A percentile compares a stretch with the other conserved stretches of the same genome.
phyloP scores from a whole-genome alignment of 2,113 vertebrate genomes.

The Gallinago media region DNA sequence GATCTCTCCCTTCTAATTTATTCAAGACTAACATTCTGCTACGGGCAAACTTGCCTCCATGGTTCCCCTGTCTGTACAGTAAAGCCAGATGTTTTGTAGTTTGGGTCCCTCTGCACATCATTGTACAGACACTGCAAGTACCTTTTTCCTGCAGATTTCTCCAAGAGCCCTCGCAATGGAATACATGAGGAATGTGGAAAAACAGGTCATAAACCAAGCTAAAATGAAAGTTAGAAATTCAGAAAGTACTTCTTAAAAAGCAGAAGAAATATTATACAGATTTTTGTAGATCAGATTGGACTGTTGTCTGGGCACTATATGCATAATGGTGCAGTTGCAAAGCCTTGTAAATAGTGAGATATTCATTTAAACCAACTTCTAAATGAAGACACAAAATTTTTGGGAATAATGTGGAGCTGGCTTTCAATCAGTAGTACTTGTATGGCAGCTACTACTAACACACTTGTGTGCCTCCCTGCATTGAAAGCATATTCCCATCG shows the following conservation, averaged over 20 bases:
- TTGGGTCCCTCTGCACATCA: conserved; percentile 54
- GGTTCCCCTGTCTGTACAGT: conserved; percentile 35
- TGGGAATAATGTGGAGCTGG: not conserved
- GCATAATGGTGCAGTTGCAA: not conserved
- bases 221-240: conserved; percentile 37
- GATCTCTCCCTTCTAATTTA: conserved; percentile 65
- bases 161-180: conserved; percentile 31
- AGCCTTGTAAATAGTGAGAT: not conserved
- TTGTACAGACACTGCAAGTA: conserved; percentile 45
- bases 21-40: conserved; percentile 69
- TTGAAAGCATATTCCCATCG: not conserved
- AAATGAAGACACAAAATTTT: conserved; percentile 1
- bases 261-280: not conserved
- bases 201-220: conserved; percentile 28
- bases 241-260: conserved; percentile 10
- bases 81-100: conserved; percentile 69
- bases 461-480: not conserved
- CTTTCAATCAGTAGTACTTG: not conserved
- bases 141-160: conserved; percentile 41
- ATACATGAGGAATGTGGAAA: conserved; percentile 37
- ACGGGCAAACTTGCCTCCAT: conserved; percentile 56
- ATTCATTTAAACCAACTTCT: not conserved
- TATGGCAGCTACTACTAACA: not conserved
- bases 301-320: not conserved
- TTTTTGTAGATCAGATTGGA: not conserved